A percentile compares a stretch with the other conserved stretches of the same genome.
Conservation (phyloP, 1,140 invertebrate species). For the Anthonomus grandis region DNA sequence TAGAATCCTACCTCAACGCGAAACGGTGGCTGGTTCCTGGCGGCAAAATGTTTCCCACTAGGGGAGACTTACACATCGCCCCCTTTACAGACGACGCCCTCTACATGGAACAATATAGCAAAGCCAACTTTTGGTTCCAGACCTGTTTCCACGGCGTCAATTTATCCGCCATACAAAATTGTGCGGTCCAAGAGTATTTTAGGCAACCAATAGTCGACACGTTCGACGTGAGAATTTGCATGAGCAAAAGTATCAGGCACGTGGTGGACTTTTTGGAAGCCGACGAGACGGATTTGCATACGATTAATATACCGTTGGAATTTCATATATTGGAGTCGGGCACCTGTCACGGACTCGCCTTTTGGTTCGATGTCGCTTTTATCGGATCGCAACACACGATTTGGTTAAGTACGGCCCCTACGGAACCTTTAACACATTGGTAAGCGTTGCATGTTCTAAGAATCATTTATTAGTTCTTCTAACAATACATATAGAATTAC, state of each 20-base stretch:
- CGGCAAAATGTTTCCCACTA: conserved; percentile 94
- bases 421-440: conserved; percentile 99
- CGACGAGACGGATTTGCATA: conserved; percentile 91
- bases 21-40: conserved; percentile 95
- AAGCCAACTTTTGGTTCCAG: conserved; percentile 99
- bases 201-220: conserved; percentile 98
- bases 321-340: conserved; percentile 91
- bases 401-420: conserved; percentile 98
- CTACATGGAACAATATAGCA: conserved; percentile 98
- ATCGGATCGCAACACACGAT: conserved; percentile 85
- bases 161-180: conserved; percentile 82
- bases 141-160: conserved; percentile 98
- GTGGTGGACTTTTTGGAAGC: conserved; percentile 94
- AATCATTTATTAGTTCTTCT: not conserved
- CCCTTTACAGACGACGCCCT: conserved; percentile 97
- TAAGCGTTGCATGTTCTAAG: not conserved
- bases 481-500: too few species aligned
- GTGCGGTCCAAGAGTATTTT: conserved; percentile 96
- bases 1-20: conserved; percentile 97
- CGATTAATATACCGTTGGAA: conserved; percentile 93
- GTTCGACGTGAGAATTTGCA: conserved; percentile 96
- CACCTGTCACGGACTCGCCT: conserved; percentile 95
- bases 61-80: conserved; percentile 96
- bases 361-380: conserved; percentile 99
- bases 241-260: conserved; percentile 92